Evolutionary conservation across 1,140 invertebrate species (phyloP).

Genomic region (Ceratoteleas bidentatus): DNA sequence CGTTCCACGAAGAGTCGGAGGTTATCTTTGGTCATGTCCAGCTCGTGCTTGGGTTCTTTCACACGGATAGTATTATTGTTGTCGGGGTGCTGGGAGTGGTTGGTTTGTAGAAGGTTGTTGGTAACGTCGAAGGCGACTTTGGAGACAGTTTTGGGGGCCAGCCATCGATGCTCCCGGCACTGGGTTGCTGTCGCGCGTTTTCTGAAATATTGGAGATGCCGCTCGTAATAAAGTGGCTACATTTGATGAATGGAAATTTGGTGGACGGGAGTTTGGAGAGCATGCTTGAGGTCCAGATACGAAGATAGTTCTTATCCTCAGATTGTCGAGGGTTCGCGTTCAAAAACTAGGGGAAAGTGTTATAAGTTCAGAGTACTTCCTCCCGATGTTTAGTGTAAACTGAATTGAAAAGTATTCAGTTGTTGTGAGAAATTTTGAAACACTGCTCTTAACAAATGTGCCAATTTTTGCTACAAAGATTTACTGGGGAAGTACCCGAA

Average conservation of each 20-base stretch:
- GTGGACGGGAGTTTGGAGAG: conserved; percentile 12
- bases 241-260: conserved; percentile 10
- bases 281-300: conserved; percentile 24
- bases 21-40: conserved; percentile 93
- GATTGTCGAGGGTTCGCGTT: no score
- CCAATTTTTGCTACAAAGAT: no score
- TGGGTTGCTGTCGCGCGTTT: conserved; percentile 87
- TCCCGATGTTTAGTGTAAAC: no score
- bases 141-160: conserved; percentile 81
- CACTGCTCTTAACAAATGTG: no score
- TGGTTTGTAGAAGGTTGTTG: conserved; percentile 5
- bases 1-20: conserved; percentile 91
- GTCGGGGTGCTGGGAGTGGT: no score
- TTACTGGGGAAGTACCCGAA: no score
- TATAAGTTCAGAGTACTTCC: no score
- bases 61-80: conserved; percentile 3
- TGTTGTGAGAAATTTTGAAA: background rate
- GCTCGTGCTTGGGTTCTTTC: conserved; percentile 78
- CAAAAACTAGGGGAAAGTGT: no score
- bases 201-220: conserved; percentile 83
- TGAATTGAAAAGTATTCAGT: no score
- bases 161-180: conserved; percentile 89
- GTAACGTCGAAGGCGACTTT: conserved; percentile 1
- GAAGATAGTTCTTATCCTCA: no score
- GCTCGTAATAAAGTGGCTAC: conserved; percentile 65